Evolutionary conservation across 2,113 vertebrate species (phyloP).

Genomic region (Isurus oxyrinchus): DNA sequence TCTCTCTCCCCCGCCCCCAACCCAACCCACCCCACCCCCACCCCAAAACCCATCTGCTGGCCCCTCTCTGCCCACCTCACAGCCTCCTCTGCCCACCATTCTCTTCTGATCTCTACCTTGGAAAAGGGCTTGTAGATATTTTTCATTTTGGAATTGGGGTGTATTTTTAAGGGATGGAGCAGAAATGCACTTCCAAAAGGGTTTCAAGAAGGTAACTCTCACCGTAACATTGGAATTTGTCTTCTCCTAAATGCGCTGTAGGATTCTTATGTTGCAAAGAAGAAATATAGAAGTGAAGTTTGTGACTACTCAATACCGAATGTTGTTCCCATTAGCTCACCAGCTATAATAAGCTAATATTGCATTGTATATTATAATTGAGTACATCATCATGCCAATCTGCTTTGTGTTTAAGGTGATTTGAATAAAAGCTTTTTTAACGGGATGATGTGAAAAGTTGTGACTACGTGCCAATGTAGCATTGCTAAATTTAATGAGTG

Average conservation of each 20-base stretch:
- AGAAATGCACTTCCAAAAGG: no score
- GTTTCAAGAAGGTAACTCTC: no score
- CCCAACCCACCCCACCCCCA: no score
- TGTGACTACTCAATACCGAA: not conserved
- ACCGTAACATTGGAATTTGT: not conserved
- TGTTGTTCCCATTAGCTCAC: not conserved
- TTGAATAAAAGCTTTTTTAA: not conserved
- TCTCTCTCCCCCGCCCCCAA: no score
- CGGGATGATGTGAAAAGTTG: not conserved
- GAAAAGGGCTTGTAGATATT: no score
- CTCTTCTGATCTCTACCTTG: no score
- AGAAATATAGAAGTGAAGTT: not conserved
- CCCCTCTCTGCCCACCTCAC: no score
- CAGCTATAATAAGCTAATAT: not conserved
- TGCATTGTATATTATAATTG: not conserved
- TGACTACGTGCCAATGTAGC: not conserved
- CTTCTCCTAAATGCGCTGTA: not conserved
- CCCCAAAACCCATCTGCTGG: no score
- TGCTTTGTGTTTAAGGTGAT: not conserved
- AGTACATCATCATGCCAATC: not conserved
- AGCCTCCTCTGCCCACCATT: not conserved
- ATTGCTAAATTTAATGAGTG: not conserved
- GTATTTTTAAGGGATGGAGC: no score
- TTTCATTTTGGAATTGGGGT: no score
- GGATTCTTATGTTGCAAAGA: not conserved